Conservation (phyloP, 2,888 invertebrate genomes). For the Amorpha juglandis region DNA sequence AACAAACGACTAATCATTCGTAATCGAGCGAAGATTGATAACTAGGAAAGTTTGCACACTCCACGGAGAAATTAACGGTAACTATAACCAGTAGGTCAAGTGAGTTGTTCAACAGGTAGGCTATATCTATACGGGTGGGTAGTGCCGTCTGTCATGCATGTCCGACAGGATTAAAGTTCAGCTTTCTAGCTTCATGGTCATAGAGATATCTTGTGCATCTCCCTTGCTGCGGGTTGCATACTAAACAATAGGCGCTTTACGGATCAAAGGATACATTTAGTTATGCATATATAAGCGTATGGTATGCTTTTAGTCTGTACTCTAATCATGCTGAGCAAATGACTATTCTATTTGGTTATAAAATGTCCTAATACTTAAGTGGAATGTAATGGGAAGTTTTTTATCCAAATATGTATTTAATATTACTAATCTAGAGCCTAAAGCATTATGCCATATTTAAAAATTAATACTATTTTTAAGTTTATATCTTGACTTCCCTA, state of each 20-base stretch:
- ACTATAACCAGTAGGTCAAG: constrained; percentile 32
- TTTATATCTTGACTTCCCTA: no score
- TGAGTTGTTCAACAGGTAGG: constrained; percentile 32
- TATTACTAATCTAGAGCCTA: background rate
- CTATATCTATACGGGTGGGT: constrained; percentile 23
- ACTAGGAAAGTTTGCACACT: constrained; percentile 45
- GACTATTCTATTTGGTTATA: no score
- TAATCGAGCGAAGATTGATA: constrained; percentile 45
- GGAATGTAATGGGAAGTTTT: no score
- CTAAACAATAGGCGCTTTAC: background rate
- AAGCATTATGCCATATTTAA: no score
- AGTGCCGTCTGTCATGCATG: constrained; percentile 28
- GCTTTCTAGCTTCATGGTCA: constrained; percentile 28
- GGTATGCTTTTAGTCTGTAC: no score
- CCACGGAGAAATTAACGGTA: constrained; percentile 38
- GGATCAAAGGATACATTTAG: no score
- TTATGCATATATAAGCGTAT: no score
- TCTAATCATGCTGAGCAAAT: no score
- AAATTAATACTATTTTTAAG: no score
- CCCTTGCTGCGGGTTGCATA: background rate
- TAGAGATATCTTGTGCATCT: constrained; percentile 16
- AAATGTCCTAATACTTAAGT: no score
- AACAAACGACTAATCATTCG: constrained; percentile 50
- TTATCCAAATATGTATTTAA: no score
- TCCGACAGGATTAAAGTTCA: constrained; percentile 41